Conservation (phyloP, 1,140 invertebrate species). For the Drosophila tropicalis region DNA sequence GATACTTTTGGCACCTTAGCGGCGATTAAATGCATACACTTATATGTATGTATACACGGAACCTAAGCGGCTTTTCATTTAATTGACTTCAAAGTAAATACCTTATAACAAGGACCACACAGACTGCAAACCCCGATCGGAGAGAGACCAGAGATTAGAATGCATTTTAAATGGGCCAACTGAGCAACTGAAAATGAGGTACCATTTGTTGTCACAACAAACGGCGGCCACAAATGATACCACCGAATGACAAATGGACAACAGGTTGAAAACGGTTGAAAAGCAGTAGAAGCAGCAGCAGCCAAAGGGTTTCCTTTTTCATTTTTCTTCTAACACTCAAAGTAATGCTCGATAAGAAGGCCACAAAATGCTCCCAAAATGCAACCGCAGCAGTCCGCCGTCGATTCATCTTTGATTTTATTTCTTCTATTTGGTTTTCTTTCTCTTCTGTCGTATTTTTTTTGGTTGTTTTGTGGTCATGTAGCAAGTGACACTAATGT, state of each 20-base stretch:
- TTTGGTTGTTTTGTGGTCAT: conserved; percentile 33
- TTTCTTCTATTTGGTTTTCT: not conserved
- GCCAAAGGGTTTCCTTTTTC: conserved; percentile 19
- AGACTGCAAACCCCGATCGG: conserved; percentile 9
- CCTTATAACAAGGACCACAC: conserved; percentile 72
- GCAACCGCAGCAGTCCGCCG: conserved; percentile 61
- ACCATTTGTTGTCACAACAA: conserved; percentile 69
- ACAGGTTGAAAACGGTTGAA: conserved; percentile 47
- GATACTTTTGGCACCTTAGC: conserved; percentile 79
- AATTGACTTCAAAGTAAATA: conserved; percentile 20
- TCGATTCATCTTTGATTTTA: conserved; percentile 3
- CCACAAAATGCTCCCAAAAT: conserved; percentile 72
- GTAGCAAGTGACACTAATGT: conserved; percentile 77
- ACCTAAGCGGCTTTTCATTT: conserved; percentile 51
- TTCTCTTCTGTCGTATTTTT: not conserved
- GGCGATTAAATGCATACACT: conserved; percentile 69
- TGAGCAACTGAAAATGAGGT: conserved; percentile 20
- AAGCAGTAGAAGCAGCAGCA: not conserved
- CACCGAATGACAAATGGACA: conserved; percentile 64
- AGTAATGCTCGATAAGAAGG: conserved; percentile 60
- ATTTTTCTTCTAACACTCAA: conserved; percentile 13
- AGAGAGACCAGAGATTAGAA: conserved; percentile 63
- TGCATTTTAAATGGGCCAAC: conserved; percentile 64
- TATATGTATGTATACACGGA: conserved; percentile 42
- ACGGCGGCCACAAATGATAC: not conserved